Conservation (phyloP, 1,140 invertebrate species). For the Zaprionus vittiger region DNA sequence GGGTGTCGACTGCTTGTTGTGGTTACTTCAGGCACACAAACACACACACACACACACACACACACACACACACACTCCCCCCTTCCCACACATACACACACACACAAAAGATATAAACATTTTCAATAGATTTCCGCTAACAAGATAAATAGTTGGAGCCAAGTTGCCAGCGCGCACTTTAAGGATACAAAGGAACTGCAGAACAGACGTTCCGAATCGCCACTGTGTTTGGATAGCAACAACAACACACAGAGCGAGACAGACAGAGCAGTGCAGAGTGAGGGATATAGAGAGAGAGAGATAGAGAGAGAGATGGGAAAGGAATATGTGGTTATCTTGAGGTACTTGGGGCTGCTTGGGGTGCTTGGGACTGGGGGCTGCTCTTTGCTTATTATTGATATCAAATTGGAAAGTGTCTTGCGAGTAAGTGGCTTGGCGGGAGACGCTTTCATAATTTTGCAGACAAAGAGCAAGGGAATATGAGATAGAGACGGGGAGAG, state of each 20-base stretch:
- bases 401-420: constrained; percentile 52
- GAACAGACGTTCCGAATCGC: constrained; percentile 63
- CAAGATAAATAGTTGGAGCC: constrained; percentile 78
- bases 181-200: constrained; percentile 57
- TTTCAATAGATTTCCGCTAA: constrained; percentile 81
- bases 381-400: constrained; percentile 46
- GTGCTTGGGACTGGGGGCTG: constrained; percentile 6
- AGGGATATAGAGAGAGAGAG: no score
- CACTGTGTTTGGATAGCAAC: constrained; percentile 28
- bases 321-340: not conserved
- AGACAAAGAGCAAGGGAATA: not conserved
- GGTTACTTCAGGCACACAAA: constrained; percentile 22
- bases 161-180: constrained; percentile 56
- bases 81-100: not conserved
- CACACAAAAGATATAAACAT: constrained; percentile 69
- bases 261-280: not conserved
- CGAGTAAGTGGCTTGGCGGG: constrained; percentile 26
- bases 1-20: constrained; percentile 23
- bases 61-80: constrained; percentile 22
- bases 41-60: constrained; percentile 2
- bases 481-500: constrained; percentile 4
- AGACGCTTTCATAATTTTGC: constrained; percentile 23
- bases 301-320: not conserved
- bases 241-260: constrained; percentile 14
- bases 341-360: not conserved